phyloP scores from a whole-genome alignment of 2,888 invertebrate genomes.

The Tachina lurida region DNA sequence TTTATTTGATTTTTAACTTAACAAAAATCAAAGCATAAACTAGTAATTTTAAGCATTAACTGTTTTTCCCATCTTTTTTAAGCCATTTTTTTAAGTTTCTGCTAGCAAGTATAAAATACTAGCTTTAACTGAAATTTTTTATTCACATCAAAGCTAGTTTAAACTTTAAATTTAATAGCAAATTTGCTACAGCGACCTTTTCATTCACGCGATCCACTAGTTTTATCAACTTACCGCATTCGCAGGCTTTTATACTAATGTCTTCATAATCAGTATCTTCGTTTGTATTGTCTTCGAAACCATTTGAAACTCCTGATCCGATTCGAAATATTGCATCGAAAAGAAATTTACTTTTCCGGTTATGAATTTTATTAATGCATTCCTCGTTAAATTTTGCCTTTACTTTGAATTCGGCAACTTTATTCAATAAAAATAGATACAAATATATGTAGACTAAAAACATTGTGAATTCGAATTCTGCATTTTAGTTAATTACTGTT shows the following conservation, averaged over 20 bases:
- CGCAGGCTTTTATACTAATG: conserved; percentile 86
- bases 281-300: conserved; percentile 83
- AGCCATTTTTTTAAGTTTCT: too few relatives aligned
- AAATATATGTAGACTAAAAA: conserved; percentile 3
- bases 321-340: conserved; percentile 89
- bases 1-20: too few relatives aligned
- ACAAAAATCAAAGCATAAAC: too few relatives aligned
- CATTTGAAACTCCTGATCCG: conserved; percentile 83
- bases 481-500: not conserved
- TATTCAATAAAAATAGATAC: conserved; percentile 28
- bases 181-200: too few relatives aligned
- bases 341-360: conserved; percentile 84
- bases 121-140: too few relatives aligned
- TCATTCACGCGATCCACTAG: not conserved
- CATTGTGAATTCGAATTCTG: conserved; percentile 35
- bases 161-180: too few relatives aligned
- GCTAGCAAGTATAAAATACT: too few relatives aligned
- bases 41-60: too few relatives aligned
- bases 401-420: conserved; percentile 26
- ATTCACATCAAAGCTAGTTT: too few relatives aligned
- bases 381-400: conserved; percentile 9
- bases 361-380: conserved; percentile 18
- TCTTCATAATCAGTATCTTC: conserved; percentile 86
- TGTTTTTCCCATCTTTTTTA: too few relatives aligned
- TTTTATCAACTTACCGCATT: conserved; percentile 86